Base-by-base conservation (phyloP, 2,888 invertebrate species). In the Nomada goodeniana region DNA sequence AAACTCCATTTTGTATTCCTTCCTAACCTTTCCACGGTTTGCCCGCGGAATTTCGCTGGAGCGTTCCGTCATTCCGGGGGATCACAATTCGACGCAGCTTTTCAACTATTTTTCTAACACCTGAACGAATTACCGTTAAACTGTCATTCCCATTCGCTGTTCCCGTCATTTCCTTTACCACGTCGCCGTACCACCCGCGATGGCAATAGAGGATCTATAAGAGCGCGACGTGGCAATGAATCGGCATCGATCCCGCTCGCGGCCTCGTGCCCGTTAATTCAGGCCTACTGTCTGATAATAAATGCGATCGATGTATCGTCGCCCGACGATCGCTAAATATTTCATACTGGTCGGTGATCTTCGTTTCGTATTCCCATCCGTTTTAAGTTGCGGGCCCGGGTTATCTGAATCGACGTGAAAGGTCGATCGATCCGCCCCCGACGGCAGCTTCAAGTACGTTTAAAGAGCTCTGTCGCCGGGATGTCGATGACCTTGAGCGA, bases 1-100 rank as follows among this genome's bases (percentile, higher is more conserved):
- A 87, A 85, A 67, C 78, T 77, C 82, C 73, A 77, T 84, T 77
- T 73, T 73, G 85, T 85, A 76, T 84, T 80, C 82, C 63, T 52
- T 42, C 15, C 44, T 29, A 0, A 7, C 36, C 36, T 36, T 36
- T 36, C 72, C 11, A 9, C 29, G 50, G 82, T 87, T 87, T 64
- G 75, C 75, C 68, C 79, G 60, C 63, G 65, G 80, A 77, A 82
- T 85, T 76, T 61, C 64, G 60, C 69, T 72, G n/a, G 65, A 81
- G 74, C 68, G 64, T 63, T 59, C 20, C 59, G 63, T 68, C 65
- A 52, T 67, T 61, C 60, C 59, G 20, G 18, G 11, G 71, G 72
- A 79, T 74, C 67, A 52, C 67, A 67, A 63, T 63, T 61, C 26
- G 2, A 64, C 26, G 0, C 26, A 29, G 50, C 26, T 63, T 63